phyloP scores from a whole-genome alignment of 2,113 vertebrate genomes.

The Nibea albiflora region DNA sequence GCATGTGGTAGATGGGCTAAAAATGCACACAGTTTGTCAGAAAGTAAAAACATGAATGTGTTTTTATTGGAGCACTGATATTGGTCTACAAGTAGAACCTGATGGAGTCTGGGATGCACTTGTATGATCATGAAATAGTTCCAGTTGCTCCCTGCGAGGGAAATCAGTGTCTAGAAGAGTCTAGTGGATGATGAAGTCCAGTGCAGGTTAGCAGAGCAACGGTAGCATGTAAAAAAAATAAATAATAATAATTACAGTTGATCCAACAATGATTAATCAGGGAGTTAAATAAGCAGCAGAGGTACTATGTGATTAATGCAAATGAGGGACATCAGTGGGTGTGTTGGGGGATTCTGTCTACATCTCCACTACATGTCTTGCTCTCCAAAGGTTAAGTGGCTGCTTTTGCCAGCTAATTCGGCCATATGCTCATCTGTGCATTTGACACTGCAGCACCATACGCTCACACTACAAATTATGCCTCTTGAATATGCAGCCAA shows the following conservation, averaged over 20 bases:
- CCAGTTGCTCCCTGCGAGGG: constrained; percentile 20
- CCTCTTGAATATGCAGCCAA: constrained; percentile 64
- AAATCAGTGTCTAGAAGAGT: constrained; percentile 37
- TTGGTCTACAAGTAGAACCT: not conserved
- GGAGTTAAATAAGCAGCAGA: constrained; percentile 52
- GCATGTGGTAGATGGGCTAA: not conserved
- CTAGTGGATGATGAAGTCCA: constrained; percentile 43
- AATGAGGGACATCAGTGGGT: constrained; percentile 52
- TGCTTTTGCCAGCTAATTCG: constrained; percentile 69
- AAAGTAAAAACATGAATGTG: not conserved
- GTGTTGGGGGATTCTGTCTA: constrained; percentile 46
- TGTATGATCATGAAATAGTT: constrained; percentile 38
- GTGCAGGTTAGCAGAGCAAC: constrained; percentile 32
- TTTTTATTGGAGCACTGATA: constrained; percentile 4
- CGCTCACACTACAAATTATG: constrained; percentile 46
- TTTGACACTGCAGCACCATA: constrained; percentile 58
- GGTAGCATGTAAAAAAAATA: not conserved
- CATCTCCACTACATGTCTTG: constrained; percentile 59
- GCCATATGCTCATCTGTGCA: constrained; percentile 75
- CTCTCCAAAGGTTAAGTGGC: constrained; percentile 76
- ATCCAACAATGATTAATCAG: constrained; percentile 48
- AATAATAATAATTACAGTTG: constrained; percentile 32
- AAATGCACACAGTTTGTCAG: not conserved
- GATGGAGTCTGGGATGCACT: constrained; percentile 5
- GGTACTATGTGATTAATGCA: constrained; percentile 67